Evolutionary conservation across 92 coral and sea anemone genomes (phyloP).

Genomic region (Porites rus): DNA sequence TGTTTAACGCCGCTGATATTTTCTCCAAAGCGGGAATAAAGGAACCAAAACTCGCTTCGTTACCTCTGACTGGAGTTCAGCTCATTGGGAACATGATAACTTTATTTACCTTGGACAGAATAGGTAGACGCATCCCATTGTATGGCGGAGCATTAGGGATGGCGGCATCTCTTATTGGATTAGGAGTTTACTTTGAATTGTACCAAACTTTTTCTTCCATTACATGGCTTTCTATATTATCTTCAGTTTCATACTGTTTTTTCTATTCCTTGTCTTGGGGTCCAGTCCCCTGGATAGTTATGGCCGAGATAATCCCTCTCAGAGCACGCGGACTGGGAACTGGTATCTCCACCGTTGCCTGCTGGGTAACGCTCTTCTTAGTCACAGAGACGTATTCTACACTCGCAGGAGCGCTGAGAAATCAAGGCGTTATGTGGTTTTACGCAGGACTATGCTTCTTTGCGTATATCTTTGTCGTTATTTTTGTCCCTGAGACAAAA

Average conservation of each 20-base stretch:
- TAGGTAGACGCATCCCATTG: slow-evolving; percentile 80
- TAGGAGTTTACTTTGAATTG: slow-evolving; percentile 76
- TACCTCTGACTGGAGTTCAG: slow-evolving; percentile 68
- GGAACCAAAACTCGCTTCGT: slow-evolving; percentile 64
- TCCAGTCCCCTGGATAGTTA: slow-evolving; percentile 91
- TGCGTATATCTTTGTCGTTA: slow-evolving; percentile 69
- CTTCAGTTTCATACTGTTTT: slow-evolving; percentile 59
- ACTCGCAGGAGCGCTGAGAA: slow-evolving; percentile 60
- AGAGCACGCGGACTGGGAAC: slow-evolving; percentile 85
- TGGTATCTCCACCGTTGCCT: slow-evolving; percentile 62
- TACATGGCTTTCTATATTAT: slow-evolving; percentile 75
- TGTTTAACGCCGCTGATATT: slow-evolving; percentile 75
- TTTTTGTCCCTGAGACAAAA: slow-evolving; percentile 90
- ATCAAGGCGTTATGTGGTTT: slow-evolving; percentile 86
- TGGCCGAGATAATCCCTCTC: slow-evolving; percentile 89
- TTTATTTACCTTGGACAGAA: slow-evolving; percentile 64
- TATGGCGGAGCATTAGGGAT: slow-evolving; percentile 63
- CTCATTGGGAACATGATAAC: slow-evolving; percentile 59
- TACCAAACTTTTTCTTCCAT: slow-evolving; percentile 1
- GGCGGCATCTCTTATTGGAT: slow-evolving; percentile 72
- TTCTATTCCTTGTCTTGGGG: slow-evolving; percentile 88
- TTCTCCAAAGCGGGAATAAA: slow-evolving; percentile 77
- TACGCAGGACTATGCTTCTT: slow-evolving; percentile 71
- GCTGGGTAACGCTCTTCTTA: slow-evolving; percentile 72
- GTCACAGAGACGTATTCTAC: slow-evolving; percentile 75